Evolutionary conservation across 2,113 vertebrate species (phyloP).

Genomic region (Montifringilla adamsi): DNA sequence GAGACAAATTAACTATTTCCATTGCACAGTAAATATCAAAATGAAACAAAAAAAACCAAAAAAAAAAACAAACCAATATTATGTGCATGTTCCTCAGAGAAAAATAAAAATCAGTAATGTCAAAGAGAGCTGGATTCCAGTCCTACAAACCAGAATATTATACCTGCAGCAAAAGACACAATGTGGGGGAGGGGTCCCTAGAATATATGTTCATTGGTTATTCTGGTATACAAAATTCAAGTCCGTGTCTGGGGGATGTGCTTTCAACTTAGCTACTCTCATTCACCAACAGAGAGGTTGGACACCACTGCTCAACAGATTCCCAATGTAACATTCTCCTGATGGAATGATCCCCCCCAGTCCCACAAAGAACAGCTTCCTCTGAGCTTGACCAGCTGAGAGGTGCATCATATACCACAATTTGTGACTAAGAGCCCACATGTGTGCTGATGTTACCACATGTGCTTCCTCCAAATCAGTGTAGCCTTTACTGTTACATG

Average conservation of each 20-base stretch:
- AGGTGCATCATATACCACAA: not conserved
- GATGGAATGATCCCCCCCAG: not conserved
- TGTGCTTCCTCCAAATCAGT: not conserved
- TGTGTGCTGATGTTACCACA: accelerated
- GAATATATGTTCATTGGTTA: not conserved
- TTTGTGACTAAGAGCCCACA: not conserved
- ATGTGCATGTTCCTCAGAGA: not conserved
- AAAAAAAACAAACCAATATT: not conserved
- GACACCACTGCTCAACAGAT: not conserved
- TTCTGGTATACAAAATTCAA: not conserved
- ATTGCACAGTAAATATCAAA: not conserved
- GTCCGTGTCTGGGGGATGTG: not conserved
- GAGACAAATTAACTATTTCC: not conserved
- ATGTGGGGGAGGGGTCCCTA: accelerated
- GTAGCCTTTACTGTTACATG: not conserved
- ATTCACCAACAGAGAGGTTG: not conserved
- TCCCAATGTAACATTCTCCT: not conserved
- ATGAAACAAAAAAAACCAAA: not conserved
- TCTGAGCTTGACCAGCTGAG: not conserved
- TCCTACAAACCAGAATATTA: not conserved
- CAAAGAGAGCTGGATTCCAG: not conserved
- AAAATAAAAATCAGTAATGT: not conserved
- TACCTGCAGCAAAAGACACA: not conserved
- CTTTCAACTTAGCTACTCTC: not conserved
- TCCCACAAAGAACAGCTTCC: not conserved